phyloP scores from a whole-genome alignment of 2,797 vertebrate genomes.

The Carapus acus region DNA sequence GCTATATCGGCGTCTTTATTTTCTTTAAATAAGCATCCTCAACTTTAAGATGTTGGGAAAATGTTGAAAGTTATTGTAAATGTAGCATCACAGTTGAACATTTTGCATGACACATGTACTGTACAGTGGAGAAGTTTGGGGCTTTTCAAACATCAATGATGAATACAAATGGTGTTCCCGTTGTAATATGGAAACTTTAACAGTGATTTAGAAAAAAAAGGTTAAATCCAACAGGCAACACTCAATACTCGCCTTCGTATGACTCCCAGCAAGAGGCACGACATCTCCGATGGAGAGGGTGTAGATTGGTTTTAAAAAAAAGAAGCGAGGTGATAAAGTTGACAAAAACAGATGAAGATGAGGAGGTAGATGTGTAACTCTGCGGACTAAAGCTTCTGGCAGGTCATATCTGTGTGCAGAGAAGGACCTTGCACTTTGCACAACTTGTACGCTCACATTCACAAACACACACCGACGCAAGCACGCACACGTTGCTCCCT shows the following conservation, averaged over 20 bases:
- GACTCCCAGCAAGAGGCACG: slow-evolving; percentile 62
- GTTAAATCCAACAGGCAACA: background rate
- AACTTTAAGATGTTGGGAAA: no score
- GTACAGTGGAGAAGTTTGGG: background rate
- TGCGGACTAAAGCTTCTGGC: slow-evolving; percentile 24
- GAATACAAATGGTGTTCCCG: no score
- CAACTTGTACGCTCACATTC: slow-evolving; percentile 37
- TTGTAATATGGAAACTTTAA: no score
- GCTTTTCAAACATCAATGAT: no score
- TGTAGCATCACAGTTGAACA: no score
- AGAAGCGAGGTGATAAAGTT: background rate
- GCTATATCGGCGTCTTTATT: no score
- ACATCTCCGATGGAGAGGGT: slow-evolving; percentile 53
- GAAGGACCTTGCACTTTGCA: slow-evolving; percentile 65
- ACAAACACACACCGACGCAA: no score
- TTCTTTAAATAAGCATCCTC: no score
- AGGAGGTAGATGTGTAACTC: background rate
- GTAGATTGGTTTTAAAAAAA: background rate
- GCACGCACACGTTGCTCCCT: background rate
- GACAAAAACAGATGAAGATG: no score
- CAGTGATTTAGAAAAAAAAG: no score
- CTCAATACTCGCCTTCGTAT: slow-evolving; percentile 60
- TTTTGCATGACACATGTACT: no score
- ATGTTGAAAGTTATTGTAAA: no score
- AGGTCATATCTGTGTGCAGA: slow-evolving; percentile 47